Percentiles rank a stretch among this genome's conserved stretches.
These are phyloP conservation scores for Rhinopomastus cyanomelas DNA, from an alignment of 2,113 vertebrate species.

Conservation along the genomic window DNA sequence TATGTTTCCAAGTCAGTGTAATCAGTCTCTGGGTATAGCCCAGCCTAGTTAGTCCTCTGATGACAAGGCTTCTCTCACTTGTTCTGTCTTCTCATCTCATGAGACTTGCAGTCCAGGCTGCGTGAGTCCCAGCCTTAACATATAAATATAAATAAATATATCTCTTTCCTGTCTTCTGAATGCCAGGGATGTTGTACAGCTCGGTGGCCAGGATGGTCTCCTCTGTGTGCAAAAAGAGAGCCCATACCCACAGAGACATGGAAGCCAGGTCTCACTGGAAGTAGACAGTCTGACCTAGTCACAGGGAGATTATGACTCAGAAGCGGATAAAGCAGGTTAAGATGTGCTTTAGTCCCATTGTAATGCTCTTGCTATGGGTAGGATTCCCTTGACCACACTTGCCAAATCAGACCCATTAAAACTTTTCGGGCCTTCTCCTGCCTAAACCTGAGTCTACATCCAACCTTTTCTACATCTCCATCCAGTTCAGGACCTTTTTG, in stretches of 20 bases:
- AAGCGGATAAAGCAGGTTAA: neutral
- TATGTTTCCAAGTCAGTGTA: neutral
- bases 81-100: neutral
- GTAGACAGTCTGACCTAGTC: neutral
- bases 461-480: neutral
- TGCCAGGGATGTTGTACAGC: neutral
- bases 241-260: accelerated
- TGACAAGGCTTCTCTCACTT: neutral
- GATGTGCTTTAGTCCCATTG: neutral
- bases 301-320: neutral
- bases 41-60: neutral
- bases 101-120: neutral
- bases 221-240: neutral
- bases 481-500: neutral
- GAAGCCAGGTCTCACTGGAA: neutral
- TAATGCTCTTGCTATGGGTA: neutral
- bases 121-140: neutral
- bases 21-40: neutral
- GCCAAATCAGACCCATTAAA: neutral
- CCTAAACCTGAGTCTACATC: neutral
- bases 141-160: neutral
- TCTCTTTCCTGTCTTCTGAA: neutral
- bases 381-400: neutral
- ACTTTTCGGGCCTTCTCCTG: neutral
- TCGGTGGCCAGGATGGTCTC: neutral